Percentiles rank a stretch among this genome's conserved stretches.
Evolutionary conservation across 2,113 vertebrate species (phyloP).

Genomic region (Oreochromis tanganicae): DNA sequence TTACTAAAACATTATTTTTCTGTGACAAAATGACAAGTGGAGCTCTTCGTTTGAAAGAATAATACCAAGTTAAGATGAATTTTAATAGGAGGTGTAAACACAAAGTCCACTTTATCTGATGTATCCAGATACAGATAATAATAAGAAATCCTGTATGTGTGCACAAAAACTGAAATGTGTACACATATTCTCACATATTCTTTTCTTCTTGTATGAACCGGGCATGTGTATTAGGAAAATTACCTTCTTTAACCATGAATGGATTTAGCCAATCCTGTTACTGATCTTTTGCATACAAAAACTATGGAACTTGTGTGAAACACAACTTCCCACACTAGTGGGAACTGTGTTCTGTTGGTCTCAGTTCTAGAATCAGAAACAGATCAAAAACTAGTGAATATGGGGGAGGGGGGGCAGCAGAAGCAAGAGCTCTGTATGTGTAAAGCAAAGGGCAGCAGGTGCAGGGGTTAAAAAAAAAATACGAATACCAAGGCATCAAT

Average conservation of each 20-base stretch:
- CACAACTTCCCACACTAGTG: neutral
- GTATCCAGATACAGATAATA: neutral
- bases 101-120: neutral
- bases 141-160: neutral
- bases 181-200: neutral
- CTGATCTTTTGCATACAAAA: neutral
- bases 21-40: neutral
- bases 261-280: neutral
- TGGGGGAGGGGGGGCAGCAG: neutral
- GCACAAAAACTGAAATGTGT: neutral
- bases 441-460: neutral
- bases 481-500: neutral
- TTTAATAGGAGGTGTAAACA: neutral
- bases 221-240: neutral
- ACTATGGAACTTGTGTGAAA: neutral
- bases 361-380: neutral
- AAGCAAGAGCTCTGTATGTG: neutral
- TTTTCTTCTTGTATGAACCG: neutral
- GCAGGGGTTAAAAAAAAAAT: neutral
- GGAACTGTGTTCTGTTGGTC: neutral
- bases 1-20: neutral
- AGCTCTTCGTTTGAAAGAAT: neutral
- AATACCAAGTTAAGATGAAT: neutral
- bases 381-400: neutral
- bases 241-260: neutral